phyloP scores from a whole-genome alignment of 2,797 vertebrate genomes.

The Crax fasciolata region DNA sequence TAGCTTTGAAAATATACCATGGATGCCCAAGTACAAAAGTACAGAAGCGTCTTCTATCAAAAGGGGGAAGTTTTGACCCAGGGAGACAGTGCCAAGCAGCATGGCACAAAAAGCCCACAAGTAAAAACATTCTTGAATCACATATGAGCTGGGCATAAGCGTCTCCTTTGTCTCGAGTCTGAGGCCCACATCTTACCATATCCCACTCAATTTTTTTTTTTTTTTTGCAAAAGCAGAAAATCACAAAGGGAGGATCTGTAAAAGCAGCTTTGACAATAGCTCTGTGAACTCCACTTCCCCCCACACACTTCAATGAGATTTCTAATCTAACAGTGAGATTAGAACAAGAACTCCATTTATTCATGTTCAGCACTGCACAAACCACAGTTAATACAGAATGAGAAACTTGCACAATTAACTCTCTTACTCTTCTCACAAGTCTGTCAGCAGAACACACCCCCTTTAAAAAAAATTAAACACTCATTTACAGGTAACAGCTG shows the following conservation, averaged over 20 bases:
- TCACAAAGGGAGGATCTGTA: neutral
- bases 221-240: neutral
- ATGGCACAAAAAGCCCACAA: neutral
- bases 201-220: neutral
- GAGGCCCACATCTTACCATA: neutral
- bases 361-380: neutral
- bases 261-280: neutral
- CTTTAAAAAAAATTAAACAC: neutral
- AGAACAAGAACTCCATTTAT: neutral
- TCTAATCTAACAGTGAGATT: neutral
- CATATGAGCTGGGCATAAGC: neutral
- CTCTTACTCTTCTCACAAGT: neutral
- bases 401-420: neutral
- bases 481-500: neutral
- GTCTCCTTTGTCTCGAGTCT: neutral
- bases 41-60: neutral
- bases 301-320: neutral
- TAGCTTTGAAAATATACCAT: accelerated
- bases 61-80: neutral
- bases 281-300: neutral
- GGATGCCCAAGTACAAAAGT: neutral
- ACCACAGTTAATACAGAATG: neutral
- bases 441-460: neutral
- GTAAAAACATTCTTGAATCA: neutral
- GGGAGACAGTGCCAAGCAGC: neutral